phyloP scores from a whole-genome alignment of 2,888 invertebrate genomes.

The Nemurella pictetii region DNA sequence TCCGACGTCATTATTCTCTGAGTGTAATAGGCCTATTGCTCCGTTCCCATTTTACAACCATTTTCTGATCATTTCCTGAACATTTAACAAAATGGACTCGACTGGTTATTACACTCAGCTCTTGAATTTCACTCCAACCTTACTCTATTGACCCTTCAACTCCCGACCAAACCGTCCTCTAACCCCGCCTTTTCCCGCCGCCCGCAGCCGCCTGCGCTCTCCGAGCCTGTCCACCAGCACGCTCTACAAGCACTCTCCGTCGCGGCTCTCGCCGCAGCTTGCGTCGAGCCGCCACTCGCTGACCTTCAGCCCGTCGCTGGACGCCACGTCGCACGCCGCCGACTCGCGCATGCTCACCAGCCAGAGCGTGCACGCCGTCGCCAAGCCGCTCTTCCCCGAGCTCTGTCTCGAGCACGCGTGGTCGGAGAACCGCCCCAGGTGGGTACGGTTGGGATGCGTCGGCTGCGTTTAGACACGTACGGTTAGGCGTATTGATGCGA shows the following conservation, averaged over 20 bases:
- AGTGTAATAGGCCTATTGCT: too few species aligned
- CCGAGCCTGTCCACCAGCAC: constrained; percentile 45
- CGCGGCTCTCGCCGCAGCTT: background rate
- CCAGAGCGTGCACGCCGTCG: constrained; percentile 51
- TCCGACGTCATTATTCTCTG: too few species aligned
- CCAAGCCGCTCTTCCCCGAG: constrained; percentile 77
- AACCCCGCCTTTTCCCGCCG: background rate
- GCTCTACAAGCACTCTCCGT: constrained; percentile 3
- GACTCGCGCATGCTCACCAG: constrained; percentile 39
- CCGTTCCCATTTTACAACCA: too few species aligned
- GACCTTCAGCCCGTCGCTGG: background rate
- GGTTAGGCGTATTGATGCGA: too few species aligned
- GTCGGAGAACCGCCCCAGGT: constrained; percentile 65
- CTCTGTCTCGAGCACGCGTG: constrained; percentile 88
- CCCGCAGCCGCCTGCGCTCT: constrained; percentile 56
- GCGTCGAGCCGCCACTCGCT: background rate
- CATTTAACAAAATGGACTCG: too few species aligned
- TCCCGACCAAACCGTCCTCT: background rate
- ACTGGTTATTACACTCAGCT: too few species aligned
- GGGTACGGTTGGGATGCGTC: too few species aligned
- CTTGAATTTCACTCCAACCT: too few species aligned
- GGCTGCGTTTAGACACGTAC: too few species aligned
- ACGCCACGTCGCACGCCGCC: constrained; percentile 18
- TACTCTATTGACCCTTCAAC: too few species aligned
- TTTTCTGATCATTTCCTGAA: too few species aligned